Evolutionary conservation across 2,888 invertebrate species (phyloP), one percentile per base, ranked within the genome.

Genomic region (Sarcophaga carnaria): DNA sequence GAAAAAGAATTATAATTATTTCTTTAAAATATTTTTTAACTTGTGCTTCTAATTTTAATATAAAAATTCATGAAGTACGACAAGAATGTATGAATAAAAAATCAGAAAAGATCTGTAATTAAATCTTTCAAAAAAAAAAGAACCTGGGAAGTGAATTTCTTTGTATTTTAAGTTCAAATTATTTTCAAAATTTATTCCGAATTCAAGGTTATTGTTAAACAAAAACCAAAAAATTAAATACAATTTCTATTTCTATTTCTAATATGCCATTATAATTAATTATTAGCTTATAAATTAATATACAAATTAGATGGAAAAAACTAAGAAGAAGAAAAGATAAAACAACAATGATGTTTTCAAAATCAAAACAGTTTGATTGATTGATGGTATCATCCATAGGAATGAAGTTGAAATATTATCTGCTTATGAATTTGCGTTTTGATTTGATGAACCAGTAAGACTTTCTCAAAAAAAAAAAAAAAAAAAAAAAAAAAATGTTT

Each of bases 241-340:
- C 60, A 64, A 82, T 77, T 80, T 63, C 67, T 64, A 83, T 71
- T 54, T 22, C 66, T 75, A 69, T 59, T 78, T 66, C 49, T 76
- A 17, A 66, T 82, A 72, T 80, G 76, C 22, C 67, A 80, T 67
- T 76, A 80, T 83, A 76, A 86, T 79, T 82, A 86, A 86, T 86
- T 59, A 75, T 47, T 25, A 72, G 27, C 27, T 66, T 37, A 22
- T 27, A 60, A 77, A 37, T 77, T 77, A 72, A 78, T 62, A 49
- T 72, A 66, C 47, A 62, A 76, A 77, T 82, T 70, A 54, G 72
- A 20, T 5, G 12, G 45, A 54, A 71, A 72, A 71, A 71, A 37
- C 10, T 10, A 37, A 37, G 37, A 37, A 37, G 10, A 37, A 10
- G 8, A 37, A 37, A 37, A 37, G 0, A 37, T 37, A 37, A 37